Evolutionary conservation across 2,797 vertebrate genomes (phyloP).

Genomic region (Xiphophorus birchmanni): DNA sequence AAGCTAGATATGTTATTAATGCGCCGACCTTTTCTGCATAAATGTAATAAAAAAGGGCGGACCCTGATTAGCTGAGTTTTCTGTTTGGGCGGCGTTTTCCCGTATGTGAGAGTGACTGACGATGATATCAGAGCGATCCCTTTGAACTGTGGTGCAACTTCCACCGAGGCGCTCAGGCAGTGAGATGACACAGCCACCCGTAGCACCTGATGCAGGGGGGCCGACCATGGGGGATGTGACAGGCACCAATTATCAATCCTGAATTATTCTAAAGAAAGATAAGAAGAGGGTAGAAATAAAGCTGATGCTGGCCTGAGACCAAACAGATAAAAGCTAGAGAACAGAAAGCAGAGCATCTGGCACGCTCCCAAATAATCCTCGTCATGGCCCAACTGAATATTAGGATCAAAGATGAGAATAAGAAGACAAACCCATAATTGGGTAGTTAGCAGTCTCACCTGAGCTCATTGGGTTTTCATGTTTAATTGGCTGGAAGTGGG

Average conservation of each 20-base stretch:
- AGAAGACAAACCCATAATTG: conserved; percentile 47
- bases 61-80: conserved; percentile 17
- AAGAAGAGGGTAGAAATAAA: conserved; percentile 9
- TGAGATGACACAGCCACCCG: conserved; percentile 46
- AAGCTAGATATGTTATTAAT: background rate
- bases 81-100: conserved; percentile 44
- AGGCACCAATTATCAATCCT: conserved; percentile 73
- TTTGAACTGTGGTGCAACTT: conserved; percentile 54
- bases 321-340: conserved; percentile 52
- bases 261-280: conserved; percentile 60
- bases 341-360: conserved; percentile 38
- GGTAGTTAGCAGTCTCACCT: conserved; percentile 42
- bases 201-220: conserved; percentile 49
- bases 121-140: conserved; percentile 37
- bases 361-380: conserved; percentile 31
- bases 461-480: conserved; percentile 52
- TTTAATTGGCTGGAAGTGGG: conserved; percentile 72
- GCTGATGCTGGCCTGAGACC: conserved; percentile 49
- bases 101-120: conserved; percentile 34
- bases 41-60: background rate
- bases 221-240: conserved; percentile 59
- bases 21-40: background rate
- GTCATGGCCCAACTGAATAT: conserved; percentile 32
- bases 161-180: conserved; percentile 33
- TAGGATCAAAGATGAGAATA: conserved; percentile 57